A percentile compares a stretch with the other conserved stretches of the same genome.
These are phyloP conservation scores for Poliocrania exsul DNA, from an alignment of 2,797 vertebrate species.

Conservation along the genomic window DNA sequence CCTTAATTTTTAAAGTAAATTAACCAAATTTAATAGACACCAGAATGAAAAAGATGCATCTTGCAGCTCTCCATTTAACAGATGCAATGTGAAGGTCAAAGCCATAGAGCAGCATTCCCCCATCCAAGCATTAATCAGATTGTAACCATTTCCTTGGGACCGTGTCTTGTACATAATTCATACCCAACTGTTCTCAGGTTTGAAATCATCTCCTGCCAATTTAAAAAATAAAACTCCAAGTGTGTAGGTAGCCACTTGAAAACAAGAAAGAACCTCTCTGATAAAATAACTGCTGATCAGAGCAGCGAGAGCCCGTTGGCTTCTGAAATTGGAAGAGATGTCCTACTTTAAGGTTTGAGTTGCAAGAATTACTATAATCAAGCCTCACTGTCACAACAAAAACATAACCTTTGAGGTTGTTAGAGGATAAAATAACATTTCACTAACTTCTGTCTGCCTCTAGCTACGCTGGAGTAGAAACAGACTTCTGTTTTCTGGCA, in stretches of 20 bases:
- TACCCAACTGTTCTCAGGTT: not conserved
- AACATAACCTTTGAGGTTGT: conserved; percentile 54
- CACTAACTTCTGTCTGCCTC: conserved; percentile 47
- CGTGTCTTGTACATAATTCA: conserved; percentile 42
- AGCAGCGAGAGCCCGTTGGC: not conserved
- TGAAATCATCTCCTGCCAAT: not conserved
- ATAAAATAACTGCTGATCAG: conserved; percentile 6
- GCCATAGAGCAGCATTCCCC: not conserved
- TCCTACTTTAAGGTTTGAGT: conserved; percentile 52
- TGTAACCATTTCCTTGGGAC: conserved; percentile 39
- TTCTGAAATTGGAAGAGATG: conserved; percentile 19
- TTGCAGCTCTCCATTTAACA: not conserved
- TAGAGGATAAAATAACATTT: conserved; percentile 60
- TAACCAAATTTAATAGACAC: conserved; percentile 36
- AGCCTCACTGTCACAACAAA: conserved; percentile 51
- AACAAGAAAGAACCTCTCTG: not conserved
- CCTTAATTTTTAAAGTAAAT: conserved; percentile 29
- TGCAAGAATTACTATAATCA: conserved; percentile 65
- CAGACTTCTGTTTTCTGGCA: not conserved
- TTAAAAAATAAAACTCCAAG: not conserved
- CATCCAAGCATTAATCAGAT: conserved; percentile 39
- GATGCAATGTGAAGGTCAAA: conserved; percentile 54
- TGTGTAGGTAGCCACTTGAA: not conserved
- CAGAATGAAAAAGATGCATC: not conserved
- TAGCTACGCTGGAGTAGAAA: conserved; percentile 9